These are phyloP conservation scores for Ictalurus furcatus DNA, from an alignment of 2,113 vertebrate genomes.

Conservation along the genomic window DNA sequence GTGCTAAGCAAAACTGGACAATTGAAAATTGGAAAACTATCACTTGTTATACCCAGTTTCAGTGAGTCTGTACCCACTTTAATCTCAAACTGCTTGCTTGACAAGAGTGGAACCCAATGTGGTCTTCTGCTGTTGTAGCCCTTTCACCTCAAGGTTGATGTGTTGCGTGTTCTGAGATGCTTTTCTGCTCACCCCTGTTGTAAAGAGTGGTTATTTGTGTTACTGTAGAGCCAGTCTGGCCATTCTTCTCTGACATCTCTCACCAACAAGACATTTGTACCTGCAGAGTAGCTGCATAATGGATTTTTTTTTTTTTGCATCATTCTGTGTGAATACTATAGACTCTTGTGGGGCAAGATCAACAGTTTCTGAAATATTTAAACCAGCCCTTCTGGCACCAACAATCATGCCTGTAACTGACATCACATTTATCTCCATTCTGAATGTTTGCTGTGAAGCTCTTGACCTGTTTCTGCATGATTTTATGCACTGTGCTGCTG, in stretches of 20 bases:
- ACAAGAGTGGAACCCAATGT: background rate
- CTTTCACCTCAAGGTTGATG: background rate
- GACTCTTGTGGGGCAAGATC: background rate
- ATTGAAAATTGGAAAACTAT: background rate
- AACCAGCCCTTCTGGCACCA: background rate
- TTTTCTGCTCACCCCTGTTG: background rate
- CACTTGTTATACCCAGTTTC: background rate
- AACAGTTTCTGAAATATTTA: background rate
- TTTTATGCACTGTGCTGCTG: background rate
- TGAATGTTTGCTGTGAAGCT: background rate
- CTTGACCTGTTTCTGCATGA: background rate
- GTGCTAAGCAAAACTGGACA: background rate
- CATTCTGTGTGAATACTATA: background rate
- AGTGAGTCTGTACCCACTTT: background rate
- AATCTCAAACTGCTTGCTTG: background rate
- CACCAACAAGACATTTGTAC: background rate
- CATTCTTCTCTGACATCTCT: background rate
- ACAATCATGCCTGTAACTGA: background rate
- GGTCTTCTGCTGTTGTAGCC: background rate
- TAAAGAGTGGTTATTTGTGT: background rate
- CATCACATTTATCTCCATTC: background rate
- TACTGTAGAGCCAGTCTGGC: background rate
- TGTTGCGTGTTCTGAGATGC: background rate
- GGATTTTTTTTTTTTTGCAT: background rate
- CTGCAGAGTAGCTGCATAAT: background rate